phyloP scores from a whole-genome alignment of 2,888 invertebrate species.

The Drosophila melanosoma region DNA sequence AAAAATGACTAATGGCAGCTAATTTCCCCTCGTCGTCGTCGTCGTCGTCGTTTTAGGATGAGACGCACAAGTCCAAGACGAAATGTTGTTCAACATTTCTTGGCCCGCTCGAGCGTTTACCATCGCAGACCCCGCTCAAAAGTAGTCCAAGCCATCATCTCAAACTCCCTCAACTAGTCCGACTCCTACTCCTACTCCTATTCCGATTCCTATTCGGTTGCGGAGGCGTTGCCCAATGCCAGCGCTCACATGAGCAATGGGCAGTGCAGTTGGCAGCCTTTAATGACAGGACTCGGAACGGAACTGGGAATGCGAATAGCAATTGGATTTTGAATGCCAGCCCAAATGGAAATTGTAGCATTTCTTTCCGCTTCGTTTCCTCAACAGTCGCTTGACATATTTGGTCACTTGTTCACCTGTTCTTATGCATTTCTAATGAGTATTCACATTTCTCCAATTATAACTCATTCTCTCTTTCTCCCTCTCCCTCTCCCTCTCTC shows the following conservation, averaged over 20 bases:
- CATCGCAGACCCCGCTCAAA: constrained; percentile 48
- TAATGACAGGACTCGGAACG: constrained; percentile 29
- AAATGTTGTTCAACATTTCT: constrained; percentile 47
- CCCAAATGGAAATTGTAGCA: constrained; percentile 9
- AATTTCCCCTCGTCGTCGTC: constrained; percentile 72
- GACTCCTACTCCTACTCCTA: background rate
- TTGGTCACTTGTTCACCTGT: constrained; percentile 13
- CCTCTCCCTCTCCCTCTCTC: background rate
- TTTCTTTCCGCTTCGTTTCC: constrained; percentile 7
- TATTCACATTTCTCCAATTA: background rate
- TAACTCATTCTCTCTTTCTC: background rate
- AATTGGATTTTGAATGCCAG: constrained; percentile 8
- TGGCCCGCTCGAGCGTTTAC: constrained; percentile 39
- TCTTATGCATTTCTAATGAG: constrained; percentile 26
- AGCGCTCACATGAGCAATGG: constrained; percentile 44
- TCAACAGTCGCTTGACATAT: constrained; percentile 25
- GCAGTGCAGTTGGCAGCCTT: constrained; percentile 27
- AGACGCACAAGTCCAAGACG: constrained; percentile 41
- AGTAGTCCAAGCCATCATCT: constrained; percentile 4
- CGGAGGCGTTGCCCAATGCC: constrained; percentile 52
- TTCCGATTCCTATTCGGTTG: background rate
- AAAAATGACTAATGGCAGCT: constrained; percentile 82
- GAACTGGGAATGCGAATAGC: constrained; percentile 15
- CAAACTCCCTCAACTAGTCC: background rate
- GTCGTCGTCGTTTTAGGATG: constrained; percentile 8